These are phyloP conservation scores for Danionella cerebrum DNA, from an alignment of 2,113 vertebrate species.

Conservation along the genomic window DNA sequence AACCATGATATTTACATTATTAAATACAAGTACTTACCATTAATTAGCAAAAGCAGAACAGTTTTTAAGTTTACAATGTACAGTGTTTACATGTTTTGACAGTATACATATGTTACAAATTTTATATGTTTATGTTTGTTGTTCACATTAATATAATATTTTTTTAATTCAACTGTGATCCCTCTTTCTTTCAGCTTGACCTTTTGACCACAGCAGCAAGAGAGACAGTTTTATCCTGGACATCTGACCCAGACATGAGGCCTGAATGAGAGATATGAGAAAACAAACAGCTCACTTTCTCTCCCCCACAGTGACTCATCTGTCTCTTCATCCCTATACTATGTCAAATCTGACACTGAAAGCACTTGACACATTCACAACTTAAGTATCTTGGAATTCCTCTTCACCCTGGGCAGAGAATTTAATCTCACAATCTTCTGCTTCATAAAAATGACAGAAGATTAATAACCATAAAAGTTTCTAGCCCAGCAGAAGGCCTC, in stretches of 20 bases:
- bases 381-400: not conserved
- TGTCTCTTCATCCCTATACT: not conserved
- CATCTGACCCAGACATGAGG: not conserved
- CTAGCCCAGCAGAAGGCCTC: not conserved
- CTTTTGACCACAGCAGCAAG: not conserved
- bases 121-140: too few relatives aligned
- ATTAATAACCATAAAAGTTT: not conserved
- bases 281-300: conserved; percentile 5
- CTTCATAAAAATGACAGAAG: not conserved
- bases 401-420: not conserved
- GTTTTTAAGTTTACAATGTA: too few relatives aligned
- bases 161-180: not conserved
- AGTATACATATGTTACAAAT: not conserved
- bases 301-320: conserved; percentile 4
- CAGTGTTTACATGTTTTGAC: too few relatives aligned
- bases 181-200: too few relatives aligned
- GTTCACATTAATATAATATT: not conserved
- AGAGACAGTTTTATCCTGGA: not conserved
- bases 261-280: not conserved
- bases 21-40: too few relatives aligned
- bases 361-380: not conserved
- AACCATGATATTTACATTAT: too few relatives aligned
- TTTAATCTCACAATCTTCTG: not conserved
- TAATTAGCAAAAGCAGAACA: too few relatives aligned
- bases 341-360: not conserved